Percentiles rank a stretch among this genome's conserved stretches.
Conservation (phyloP, 2,113 vertebrate genomes). For the Ranitomeya imitator region DNA sequence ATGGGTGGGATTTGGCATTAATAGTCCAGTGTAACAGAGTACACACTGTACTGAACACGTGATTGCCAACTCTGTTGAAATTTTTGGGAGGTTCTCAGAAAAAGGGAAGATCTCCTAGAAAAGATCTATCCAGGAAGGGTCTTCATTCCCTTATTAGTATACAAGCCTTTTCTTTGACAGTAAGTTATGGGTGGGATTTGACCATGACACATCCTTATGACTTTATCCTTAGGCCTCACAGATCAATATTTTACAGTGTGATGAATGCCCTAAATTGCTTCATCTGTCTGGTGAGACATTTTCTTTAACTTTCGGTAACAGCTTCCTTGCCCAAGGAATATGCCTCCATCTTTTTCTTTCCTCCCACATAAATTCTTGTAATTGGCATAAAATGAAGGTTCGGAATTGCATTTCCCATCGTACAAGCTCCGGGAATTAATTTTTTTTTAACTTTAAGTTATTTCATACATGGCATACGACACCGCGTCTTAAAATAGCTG, state of each 20-base stretch:
- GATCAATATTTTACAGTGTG: background rate
- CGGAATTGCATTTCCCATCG: conserved; percentile 23
- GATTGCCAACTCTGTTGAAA: too few relatives aligned
- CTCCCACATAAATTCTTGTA: conserved; percentile 2
- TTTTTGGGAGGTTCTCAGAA: too few relatives aligned
- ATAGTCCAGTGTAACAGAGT: too few relatives aligned
- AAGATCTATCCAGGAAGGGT: too few relatives aligned
- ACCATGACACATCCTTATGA: background rate
- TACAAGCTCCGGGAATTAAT: background rate
- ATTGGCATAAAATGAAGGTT: conserved; percentile 8
- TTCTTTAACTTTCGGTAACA: background rate
- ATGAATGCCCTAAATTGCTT: background rate
- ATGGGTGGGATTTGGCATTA: too few relatives aligned
- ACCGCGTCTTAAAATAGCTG: conserved; percentile 11
- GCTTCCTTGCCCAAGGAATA: background rate
- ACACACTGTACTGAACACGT: too few relatives aligned
- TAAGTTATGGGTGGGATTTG: background rate
- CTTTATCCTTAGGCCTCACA: background rate
- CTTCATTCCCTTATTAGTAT: too few relatives aligned
- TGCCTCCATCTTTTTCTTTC: conserved; percentile 7
- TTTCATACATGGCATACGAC: background rate
- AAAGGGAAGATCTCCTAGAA: too few relatives aligned
- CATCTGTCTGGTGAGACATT: background rate
- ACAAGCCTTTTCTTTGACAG: too few relatives aligned
- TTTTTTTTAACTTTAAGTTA: background rate